Base-by-base conservation (phyloP, 1,140 invertebrate species). In the Mactra quadrangularis region DNA sequence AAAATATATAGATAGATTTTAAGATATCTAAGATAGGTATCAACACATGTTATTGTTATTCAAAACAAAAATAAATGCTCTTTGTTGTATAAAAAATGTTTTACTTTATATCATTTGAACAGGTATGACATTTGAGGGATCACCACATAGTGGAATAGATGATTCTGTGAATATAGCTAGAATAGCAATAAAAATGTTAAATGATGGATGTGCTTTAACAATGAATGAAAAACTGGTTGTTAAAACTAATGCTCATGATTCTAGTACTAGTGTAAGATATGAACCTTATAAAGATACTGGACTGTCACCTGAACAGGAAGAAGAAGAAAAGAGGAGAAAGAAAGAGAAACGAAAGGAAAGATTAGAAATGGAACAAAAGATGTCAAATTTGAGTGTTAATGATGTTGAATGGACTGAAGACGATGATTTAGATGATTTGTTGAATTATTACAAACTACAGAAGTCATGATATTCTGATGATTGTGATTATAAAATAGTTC, bases 91-190 rank as follows among this genome's bases (percentile, higher is more conserved):
- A n/a, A n/a, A n/a, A n/a, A n/a, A n/a, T n/a, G n/a, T n/a, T n/a
- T n/a, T n/a, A n/a, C n/a, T n/a, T n/a, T n/a, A n/a, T n/a, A 87
- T 77, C 52, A 78, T 19, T 47, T 41, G 17, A 62, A 45, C 77
- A 79, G 77, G 77, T 4, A 87, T 95, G 85, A 85, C 89, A 66
- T 95, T 95, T 89, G 92, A 94, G 87, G 95, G 95, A 6, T 86
- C 91, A n/a, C 94, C 92, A 22, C 95, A 95, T 87, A 94, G 93
- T 89, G 95, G 95, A 4, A 87, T 95, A 17, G 95, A 95, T 89
- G 95, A 95, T 90, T 91, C 95, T 29, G 82, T 88, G 0, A 96
- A 95, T 88, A 95, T 95, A 85, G 94, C 94, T 1, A 90, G 92
- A 33, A 93, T 95, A 66, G 90, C 94, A 3, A 85, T 94, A 15